A percentile compares a stretch with the other conserved stretches of the same genome.
These are phyloP conservation scores for Petrolisthes manimaculis DNA, from an alignment of 2,888 invertebrate genomes.

Conservation along the genomic window DNA sequence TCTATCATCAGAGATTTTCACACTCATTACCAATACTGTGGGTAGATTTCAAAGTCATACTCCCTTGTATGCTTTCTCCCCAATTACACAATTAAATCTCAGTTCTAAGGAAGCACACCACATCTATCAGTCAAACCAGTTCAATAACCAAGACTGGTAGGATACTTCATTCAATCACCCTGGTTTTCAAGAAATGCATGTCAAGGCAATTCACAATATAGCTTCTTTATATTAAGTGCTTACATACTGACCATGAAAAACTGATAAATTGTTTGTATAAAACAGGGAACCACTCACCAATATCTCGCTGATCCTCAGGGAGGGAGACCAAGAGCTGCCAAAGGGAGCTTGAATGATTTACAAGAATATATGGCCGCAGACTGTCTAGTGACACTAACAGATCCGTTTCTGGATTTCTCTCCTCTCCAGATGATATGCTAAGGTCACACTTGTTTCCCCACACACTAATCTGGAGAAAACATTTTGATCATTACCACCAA, in stretches of 20 bases:
- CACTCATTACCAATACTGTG: no score
- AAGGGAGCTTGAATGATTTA: slow-evolving; percentile 20
- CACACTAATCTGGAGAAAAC: slow-evolving; percentile 74
- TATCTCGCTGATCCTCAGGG: slow-evolving; percentile 36
- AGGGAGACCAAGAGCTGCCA: slow-evolving; percentile 38
- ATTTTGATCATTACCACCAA: no score
- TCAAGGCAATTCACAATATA: no score
- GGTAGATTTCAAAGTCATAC: no score
- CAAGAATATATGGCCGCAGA: slow-evolving; percentile 34
- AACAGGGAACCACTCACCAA: slow-evolving; percentile 36
- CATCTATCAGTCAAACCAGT: no score
- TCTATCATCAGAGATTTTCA: no score
- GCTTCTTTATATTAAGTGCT: background rate
- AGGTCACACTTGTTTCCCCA: slow-evolving; percentile 98
- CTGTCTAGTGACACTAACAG: slow-evolving; percentile 74
- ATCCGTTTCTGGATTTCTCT: slow-evolving; percentile 74
- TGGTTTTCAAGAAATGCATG: no score
- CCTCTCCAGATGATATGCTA: slow-evolving; percentile 82
- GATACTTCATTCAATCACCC: no score
- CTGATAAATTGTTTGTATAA: slow-evolving; percentile 45
- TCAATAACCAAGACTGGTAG: no score
- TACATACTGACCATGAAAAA: background rate
- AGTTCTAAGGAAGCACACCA: no score
- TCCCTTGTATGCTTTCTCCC: no score
- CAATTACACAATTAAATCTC: no score